Evolutionary conservation across 1,140 invertebrate species (phyloP), one percentile per base, ranked within the genome.

Genomic region (Frieseomelitta varia): DNA sequence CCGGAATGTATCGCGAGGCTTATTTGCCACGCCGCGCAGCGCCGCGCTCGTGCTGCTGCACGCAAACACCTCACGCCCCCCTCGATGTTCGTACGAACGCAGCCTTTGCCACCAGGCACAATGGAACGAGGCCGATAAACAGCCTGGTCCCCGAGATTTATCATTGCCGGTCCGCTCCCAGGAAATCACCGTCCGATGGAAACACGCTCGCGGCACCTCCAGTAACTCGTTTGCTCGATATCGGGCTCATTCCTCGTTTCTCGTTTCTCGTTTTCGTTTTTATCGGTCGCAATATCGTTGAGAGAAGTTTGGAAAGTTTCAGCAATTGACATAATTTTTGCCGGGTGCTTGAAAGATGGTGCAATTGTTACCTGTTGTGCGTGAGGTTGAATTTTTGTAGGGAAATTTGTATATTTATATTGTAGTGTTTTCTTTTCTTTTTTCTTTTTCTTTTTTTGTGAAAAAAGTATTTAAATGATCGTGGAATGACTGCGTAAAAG

Each of bases 1-100:
- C 79, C 71, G 61, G 84, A 71, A 79, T 61, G 79, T 81, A 75
- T 85, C 84, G 69, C 71, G 69, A 85, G 79, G 84, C 84, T 85
- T 81, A 81, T 85, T 85, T 81, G 84, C 82, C 82, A 79, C 47
- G 71, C 21, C 17, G 53, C 34, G 71, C 21, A 10, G 53, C 34
- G 17, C 24, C n/a, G 69, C 53, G 61, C 55, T 74, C 56, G 81
- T 71, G 12, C 65, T 39, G 78, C 72, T 27, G 72, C 79, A 76
- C 72, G 79, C 79, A 80, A 81, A 85, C 78, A 69, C 84, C 76
- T 81, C 24, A 68, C 55, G 83, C 72, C 47, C 53, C 47, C 53
- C 27, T 63, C 34, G 79, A 74, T 79, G 76, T 56, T 73, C 53
- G 39, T 56, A 53, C 53, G 63, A 80, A 71, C 79, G 72, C 84